Evolutionary conservation across 2,113 vertebrate species (phyloP).

Genomic region (Myotis yumanensis): DNA sequence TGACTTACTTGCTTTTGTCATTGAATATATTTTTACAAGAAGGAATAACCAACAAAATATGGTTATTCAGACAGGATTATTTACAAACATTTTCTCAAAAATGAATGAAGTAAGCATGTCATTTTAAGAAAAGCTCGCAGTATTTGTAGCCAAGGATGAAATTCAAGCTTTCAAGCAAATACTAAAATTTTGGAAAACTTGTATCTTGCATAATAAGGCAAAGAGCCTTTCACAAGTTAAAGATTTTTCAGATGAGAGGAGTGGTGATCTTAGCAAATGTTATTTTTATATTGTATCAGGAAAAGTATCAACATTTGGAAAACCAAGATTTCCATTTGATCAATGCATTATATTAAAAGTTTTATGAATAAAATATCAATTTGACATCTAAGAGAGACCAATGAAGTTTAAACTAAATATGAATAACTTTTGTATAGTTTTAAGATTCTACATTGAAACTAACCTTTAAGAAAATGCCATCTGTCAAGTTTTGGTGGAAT

Average conservation of each 20-base stretch:
- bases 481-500: conserved; percentile 45
- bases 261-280: not conserved
- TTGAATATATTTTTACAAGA: not conserved
- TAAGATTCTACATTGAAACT: conserved; percentile 36
- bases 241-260: not conserved
- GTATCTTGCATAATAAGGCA: not conserved
- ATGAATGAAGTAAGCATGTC: not conserved
- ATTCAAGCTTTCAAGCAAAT: conserved; percentile 37
- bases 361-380: not conserved
- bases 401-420: not conserved
- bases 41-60: not conserved
- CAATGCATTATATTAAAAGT: not conserved
- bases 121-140: not conserved
- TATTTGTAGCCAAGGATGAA: conserved; percentile 1
- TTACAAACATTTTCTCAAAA: conserved; percentile 47
- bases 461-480: conserved; percentile 24
- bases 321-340: not conserved
- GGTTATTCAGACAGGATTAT: not conserved
- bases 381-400: not conserved
- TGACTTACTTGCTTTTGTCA: not conserved
- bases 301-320: not conserved
- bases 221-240: not conserved
- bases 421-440: not conserved
- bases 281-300: conserved; percentile 14
- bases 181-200: conserved; percentile 20